phyloP scores from a whole-genome alignment of 1,140 invertebrate species.

The Brachionus plicatilis region DNA sequence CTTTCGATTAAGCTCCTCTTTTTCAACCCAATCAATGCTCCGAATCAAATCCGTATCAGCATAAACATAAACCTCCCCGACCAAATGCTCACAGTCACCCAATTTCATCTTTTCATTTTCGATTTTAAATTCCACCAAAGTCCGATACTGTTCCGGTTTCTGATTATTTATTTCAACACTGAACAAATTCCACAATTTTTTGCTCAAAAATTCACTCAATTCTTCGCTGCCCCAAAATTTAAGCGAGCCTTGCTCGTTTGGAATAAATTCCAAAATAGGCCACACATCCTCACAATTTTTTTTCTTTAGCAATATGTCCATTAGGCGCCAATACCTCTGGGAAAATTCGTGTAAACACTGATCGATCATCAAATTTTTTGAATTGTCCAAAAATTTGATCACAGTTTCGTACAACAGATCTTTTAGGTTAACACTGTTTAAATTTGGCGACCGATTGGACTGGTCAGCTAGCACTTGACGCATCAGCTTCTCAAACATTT shows the following conservation, averaged over 20 bases:
- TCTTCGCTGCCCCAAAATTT: neutral
- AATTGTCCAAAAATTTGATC: conserved; percentile 11
- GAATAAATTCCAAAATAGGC: neutral
- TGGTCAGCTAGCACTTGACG: neutral
- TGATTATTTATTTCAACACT: neutral
- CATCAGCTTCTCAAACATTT: neutral
- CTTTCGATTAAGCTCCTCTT: neutral
- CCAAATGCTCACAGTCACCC: neutral
- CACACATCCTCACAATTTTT: neutral
- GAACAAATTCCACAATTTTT: neutral
- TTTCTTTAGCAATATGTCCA: neutral
- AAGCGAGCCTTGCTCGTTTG: neutral
- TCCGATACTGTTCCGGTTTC: neutral
- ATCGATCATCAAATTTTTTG: neutral
- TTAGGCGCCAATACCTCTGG: neutral
- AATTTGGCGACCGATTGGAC: neutral
- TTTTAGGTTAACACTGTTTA: neutral
- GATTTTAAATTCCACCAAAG: neutral
- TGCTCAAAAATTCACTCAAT: neutral
- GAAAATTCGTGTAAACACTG: neutral
- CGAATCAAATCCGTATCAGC: neutral
- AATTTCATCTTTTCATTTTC: neutral
- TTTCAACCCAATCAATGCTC: conserved; percentile 4
- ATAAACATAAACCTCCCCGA: neutral
- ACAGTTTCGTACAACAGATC: neutral